phyloP scores from a whole-genome alignment of 2,888 invertebrate species.

The Hypercompe scribonia region DNA sequence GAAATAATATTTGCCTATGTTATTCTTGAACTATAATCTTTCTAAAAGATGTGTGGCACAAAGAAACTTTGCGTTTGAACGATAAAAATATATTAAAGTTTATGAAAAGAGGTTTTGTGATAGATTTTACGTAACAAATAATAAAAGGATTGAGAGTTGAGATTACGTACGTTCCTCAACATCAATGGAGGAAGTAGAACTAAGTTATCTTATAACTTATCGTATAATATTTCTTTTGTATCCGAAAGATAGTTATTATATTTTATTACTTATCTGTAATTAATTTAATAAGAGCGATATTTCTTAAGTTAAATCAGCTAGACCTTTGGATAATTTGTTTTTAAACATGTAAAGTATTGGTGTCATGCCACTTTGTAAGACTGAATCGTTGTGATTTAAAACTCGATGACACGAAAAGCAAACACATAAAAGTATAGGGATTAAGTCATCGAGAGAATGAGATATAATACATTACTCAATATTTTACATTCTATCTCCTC shows the following conservation, averaged over 20 bases:
- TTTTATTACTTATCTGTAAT: background rate
- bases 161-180: slow-evolving; percentile 11
- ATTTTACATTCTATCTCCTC: no score
- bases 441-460: no score
- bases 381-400: no score
- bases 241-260: background rate
- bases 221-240: no score
- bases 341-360: no score
- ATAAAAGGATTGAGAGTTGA: slow-evolving; percentile 9
- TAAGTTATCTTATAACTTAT: background rate
- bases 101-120: slow-evolving; percentile 2
- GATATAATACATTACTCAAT: no score
- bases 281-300: no score
- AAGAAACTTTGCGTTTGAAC: background rate
- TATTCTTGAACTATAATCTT: slow-evolving; percentile 1
- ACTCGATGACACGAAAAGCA: no score
- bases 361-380: no score
- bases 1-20: background rate
- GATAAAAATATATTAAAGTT: slow-evolving; percentile 6
- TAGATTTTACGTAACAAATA: slow-evolving; percentile 14
- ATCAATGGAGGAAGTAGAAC: background rate
- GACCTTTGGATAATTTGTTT: no score
- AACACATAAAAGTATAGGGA: no score
- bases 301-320: no score
- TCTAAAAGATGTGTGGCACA: background rate